Evolutionary conservation across 2,113 vertebrate genomes (phyloP).

Genomic region (Ochotona curzoniae): DNA sequence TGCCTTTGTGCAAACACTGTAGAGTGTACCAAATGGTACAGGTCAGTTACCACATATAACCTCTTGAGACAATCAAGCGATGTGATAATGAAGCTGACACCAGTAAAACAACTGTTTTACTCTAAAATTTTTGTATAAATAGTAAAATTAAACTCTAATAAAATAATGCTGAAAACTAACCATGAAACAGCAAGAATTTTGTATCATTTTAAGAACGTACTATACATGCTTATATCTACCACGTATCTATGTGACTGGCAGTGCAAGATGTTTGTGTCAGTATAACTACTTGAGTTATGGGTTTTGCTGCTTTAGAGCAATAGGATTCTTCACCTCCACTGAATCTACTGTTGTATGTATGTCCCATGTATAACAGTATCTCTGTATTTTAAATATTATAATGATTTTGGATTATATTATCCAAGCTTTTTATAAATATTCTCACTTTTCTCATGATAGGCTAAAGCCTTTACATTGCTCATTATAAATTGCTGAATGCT

Average conservation of each 20-base stretch:
- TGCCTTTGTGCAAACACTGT: not conserved
- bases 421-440: not conserved
- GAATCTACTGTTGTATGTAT: not conserved
- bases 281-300: not conserved
- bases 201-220: not conserved
- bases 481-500: not conserved
- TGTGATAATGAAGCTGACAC: not conserved
- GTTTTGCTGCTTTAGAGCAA: not conserved
- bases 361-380: not conserved
- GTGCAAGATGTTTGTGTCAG: not conserved
- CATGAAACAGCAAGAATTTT: not conserved
- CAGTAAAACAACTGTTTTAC: not conserved
- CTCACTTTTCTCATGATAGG: not conserved
- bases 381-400: constrained; percentile 8
- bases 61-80: not conserved
- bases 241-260: not conserved
- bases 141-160: not conserved
- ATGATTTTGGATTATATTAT: not conserved
- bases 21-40: not conserved
- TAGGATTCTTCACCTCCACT: not conserved
- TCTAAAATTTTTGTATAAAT: too few species aligned
- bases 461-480: not conserved
- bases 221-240: not conserved
- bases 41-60: not conserved
- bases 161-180: not conserved